Conservation (phyloP, 2,797 vertebrate species). For the Sternotherus odoratus region DNA sequence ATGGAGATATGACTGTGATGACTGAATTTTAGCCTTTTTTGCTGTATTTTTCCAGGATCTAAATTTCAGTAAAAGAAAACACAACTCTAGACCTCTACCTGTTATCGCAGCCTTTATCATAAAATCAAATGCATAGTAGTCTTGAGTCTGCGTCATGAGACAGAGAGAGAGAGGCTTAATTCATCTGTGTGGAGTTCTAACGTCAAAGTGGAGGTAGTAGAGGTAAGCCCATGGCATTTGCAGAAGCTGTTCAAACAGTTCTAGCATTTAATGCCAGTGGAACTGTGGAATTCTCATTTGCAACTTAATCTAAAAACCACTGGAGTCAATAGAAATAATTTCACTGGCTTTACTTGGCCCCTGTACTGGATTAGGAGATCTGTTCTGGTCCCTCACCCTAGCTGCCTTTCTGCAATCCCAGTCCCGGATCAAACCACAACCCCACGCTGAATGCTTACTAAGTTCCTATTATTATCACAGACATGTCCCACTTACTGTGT, state of each 20-base stretch:
- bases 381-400: accelerated
- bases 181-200: neutral
- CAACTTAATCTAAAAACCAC: neutral
- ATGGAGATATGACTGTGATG: accelerated
- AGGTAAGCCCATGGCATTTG: neutral
- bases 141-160: neutral
- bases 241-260: accelerated
- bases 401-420: neutral
- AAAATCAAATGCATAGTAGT: neutral
- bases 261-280: accelerated
- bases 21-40: neutral
- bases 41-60: neutral
- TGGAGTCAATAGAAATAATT: neutral
- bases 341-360: neutral
- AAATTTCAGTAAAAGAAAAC: neutral
- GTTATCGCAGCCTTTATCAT: neutral
- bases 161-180: neutral
- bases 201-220: neutral
- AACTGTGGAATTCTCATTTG: neutral
- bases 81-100: neutral
- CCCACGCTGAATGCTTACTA: neutral
- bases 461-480: neutral
- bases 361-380: neutral
- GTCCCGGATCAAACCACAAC: neutral
- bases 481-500: neutral